A percentile compares a stretch with the other conserved stretches of the same genome.
phyloP scores from a whole-genome alignment of 1,140 invertebrate species.

The Drosophila punjabiensis region DNA sequence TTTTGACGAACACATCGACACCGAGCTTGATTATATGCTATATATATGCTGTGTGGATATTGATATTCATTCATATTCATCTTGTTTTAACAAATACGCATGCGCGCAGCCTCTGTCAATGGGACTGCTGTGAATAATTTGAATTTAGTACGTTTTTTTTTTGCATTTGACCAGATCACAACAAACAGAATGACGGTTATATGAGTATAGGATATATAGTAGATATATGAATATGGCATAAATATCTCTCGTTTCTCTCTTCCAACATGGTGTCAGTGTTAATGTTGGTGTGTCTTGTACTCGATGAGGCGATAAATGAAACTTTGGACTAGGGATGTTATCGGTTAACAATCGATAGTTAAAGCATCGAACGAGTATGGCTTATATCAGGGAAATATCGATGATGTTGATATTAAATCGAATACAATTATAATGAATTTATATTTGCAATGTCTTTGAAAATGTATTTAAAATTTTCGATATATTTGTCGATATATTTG shows the following conservation, averaged over 20 bases:
- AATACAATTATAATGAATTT: not conserved
- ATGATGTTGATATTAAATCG: not conserved
- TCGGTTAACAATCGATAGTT: not conserved
- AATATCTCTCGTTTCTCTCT: constrained; percentile 59
- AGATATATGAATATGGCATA: constrained; percentile 57
- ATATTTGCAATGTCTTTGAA: not conserved
- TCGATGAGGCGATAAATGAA: constrained; percentile 42
- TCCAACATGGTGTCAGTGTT: constrained; percentile 49
- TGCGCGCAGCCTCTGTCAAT: constrained; percentile 77
- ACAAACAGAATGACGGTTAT: constrained; percentile 47
- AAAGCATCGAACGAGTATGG: not conserved
- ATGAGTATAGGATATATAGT: constrained; percentile 39
- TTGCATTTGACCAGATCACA: constrained; percentile 53
- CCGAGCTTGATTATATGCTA: constrained; percentile 64
- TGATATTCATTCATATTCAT: constrained; percentile 70
- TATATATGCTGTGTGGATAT: constrained; percentile 58
- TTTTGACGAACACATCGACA: constrained; percentile 67
- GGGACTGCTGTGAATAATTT: constrained; percentile 73
- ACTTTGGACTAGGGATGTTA: constrained; percentile 3
- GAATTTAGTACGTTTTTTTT: constrained; percentile 8
- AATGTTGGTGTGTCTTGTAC: constrained; percentile 45
- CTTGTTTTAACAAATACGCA: constrained; percentile 76
- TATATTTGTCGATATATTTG: not conserved
- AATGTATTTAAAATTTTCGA: not conserved
- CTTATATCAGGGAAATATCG: not conserved